Conservation (phyloP, 2,797 vertebrate species). For the Rhinatrema bivittatum region DNA sequence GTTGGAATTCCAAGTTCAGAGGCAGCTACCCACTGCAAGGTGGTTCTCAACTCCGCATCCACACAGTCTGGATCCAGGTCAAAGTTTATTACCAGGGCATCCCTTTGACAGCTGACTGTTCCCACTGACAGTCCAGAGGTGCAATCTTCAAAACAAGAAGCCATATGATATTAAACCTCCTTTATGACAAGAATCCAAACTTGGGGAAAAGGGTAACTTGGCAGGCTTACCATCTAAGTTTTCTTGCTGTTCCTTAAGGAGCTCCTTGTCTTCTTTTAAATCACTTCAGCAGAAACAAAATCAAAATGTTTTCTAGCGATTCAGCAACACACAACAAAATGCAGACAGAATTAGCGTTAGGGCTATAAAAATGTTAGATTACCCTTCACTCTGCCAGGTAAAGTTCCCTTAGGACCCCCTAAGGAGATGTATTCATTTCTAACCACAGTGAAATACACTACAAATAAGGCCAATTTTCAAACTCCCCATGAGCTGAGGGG, state of each 20-base stretch:
- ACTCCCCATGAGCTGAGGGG: no score
- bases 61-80: conserved; percentile 78
- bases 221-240: conserved; percentile 80
- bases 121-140: conserved; percentile 50
- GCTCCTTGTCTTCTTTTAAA: conserved; percentile 65
- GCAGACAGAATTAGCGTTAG: no score
- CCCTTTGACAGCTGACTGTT: conserved; percentile 53
- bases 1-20: conserved; percentile 84
- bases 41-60: conserved; percentile 73
- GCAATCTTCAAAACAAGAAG: conserved; percentile 53
- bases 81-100: conserved; percentile 83
- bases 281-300: conserved; percentile 66
- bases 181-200: no score
- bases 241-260: conserved; percentile 61
- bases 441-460: no score
- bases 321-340: no score
- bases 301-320: conserved; percentile 41
- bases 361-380: no score
- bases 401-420: no score
- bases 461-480: no score
- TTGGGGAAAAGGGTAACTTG: no score
- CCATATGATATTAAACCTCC: conserved; percentile 16
- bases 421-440: no score
- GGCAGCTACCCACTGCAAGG: conserved; percentile 92
- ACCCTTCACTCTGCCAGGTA: no score